Percentiles rank a stretch among this genome's conserved stretches.
These are phyloP conservation scores for Apis cerana DNA, from an alignment of 1,140 invertebrate species.

Conservation along the genomic window DNA sequence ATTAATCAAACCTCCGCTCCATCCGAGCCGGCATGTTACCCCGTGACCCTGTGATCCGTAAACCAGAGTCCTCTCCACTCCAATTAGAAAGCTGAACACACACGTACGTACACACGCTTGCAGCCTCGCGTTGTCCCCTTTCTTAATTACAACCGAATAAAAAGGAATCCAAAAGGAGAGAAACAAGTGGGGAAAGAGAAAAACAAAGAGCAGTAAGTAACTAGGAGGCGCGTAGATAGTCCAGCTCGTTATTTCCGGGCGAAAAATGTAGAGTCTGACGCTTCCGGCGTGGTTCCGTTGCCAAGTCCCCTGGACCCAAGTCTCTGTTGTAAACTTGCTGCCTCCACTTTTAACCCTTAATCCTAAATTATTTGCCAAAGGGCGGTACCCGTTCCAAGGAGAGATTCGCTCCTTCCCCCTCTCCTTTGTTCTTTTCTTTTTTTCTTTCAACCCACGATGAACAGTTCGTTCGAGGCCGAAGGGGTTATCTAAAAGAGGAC, in stretches of 20 bases:
- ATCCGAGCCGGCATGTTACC: slow-evolving; percentile 1
- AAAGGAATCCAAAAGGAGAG: neutral
- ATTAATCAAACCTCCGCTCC: slow-evolving; percentile 36
- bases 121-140: neutral
- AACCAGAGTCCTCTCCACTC: slow-evolving; percentile 1
- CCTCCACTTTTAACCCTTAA: slow-evolving; percentile 15
- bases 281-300: slow-evolving; percentile 17
- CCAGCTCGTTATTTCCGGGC: slow-evolving; percentile 4
- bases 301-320: slow-evolving; percentile 5
- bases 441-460: neutral
- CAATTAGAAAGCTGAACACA: slow-evolving; percentile 10
- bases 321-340: slow-evolving; percentile 6
- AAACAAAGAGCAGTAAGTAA: neutral
- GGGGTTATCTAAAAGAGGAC: neutral
- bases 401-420: neutral
- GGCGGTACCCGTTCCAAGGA: neutral
- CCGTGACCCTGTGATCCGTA: neutral
- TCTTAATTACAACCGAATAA: slow-evolving; percentile 32
- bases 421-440: no score
- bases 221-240: neutral
- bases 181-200: neutral
- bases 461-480: neutral
- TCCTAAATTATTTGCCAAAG: slow-evolving; percentile 40
- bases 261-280: slow-evolving; percentile 7
- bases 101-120: neutral